These are phyloP conservation scores for Pavo muticus DNA, from an alignment of 2,113 vertebrate genomes.

Conservation along the genomic window DNA sequence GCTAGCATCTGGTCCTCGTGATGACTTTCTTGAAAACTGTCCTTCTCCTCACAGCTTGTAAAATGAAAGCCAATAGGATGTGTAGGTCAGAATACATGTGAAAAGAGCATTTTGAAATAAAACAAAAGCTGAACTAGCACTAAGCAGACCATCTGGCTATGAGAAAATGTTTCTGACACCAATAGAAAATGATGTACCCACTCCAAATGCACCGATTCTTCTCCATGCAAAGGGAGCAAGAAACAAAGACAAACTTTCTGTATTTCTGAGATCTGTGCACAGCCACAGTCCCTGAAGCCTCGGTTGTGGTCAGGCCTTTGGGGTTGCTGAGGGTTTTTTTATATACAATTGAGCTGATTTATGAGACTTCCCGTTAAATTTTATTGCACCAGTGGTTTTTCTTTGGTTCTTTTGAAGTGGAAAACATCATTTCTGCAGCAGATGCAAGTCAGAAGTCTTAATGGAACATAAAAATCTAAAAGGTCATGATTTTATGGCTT, in stretches of 20 bases:
- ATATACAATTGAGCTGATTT: constrained; percentile 36
- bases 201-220: neutral
- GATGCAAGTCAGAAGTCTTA: constrained; percentile 9
- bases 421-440: constrained; percentile 37
- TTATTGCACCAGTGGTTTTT: constrained; percentile 29
- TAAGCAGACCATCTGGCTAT: neutral
- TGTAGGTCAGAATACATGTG: neutral
- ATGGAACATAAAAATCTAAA: constrained; percentile 36
- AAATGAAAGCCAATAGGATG: constrained; percentile 44
- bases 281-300: neutral
- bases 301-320: neutral
- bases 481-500: constrained; percentile 38
- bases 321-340: neutral
- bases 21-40: constrained; percentile 4
- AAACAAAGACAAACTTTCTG: neutral
- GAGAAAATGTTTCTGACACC: neutral
- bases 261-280: neutral
- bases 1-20: neutral
- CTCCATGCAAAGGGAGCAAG: neutral
- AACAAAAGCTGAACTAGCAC: neutral
- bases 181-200: neutral
- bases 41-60: constrained; percentile 37
- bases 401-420: constrained; percentile 56
- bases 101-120: neutral
- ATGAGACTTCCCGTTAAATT: neutral